phyloP scores from a whole-genome alignment of 2,113 vertebrate species.

The Megaceryle torquata region DNA sequence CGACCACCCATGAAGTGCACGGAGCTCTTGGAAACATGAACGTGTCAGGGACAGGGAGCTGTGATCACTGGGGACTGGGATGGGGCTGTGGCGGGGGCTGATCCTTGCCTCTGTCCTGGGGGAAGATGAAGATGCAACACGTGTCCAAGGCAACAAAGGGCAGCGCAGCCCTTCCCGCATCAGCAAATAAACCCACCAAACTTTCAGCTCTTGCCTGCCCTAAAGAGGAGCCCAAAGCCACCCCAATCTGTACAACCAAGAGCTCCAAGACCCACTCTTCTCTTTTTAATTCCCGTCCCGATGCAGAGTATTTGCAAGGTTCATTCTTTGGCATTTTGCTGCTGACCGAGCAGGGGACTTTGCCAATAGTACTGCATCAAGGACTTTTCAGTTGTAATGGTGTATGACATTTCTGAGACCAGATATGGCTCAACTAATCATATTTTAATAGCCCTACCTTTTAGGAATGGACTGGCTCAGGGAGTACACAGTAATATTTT shows the following conservation, averaged over 20 bases:
- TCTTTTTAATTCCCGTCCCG: background rate
- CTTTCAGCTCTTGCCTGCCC: background rate
- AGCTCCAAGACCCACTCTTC: background rate
- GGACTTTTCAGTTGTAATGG: constrained; percentile 72
- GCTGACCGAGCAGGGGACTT: constrained; percentile 54
- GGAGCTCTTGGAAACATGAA: background rate
- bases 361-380: constrained; percentile 59
- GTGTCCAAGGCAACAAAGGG: background rate
- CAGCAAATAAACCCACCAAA: background rate
- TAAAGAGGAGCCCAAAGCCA: background rate
- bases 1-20: constrained; percentile 60
- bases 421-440: constrained; percentile 74
- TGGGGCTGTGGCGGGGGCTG: background rate
- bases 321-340: background rate
- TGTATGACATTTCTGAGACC: constrained; percentile 77
- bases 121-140: background rate
- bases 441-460: constrained; percentile 78
- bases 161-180: background rate
- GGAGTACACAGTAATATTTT: constrained; percentile 67
- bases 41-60: background rate
- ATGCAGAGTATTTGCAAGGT: constrained; percentile 1
- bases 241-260: background rate
- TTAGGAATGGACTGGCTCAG: constrained; percentile 50
- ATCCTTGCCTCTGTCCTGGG: background rate
- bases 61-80: background rate